phyloP scores from a whole-genome alignment of 2,113 vertebrate genomes.

The Arothron firmamentum region DNA sequence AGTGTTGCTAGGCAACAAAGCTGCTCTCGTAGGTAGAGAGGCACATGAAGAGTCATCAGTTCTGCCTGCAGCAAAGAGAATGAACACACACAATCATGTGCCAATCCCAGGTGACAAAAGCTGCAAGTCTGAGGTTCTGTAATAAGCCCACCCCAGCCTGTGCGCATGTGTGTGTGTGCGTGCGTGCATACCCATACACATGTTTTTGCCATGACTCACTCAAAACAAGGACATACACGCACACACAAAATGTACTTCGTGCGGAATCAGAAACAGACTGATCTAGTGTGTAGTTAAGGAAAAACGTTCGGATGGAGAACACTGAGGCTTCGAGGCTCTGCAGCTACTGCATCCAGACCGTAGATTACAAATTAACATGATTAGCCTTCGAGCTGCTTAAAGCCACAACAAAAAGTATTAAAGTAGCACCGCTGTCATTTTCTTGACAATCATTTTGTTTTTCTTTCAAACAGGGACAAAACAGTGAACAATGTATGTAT shows the following conservation, averaged over 20 bases:
- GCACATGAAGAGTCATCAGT: constrained; percentile 71
- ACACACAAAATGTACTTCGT: constrained; percentile 23
- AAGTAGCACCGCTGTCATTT: constrained; percentile 35
- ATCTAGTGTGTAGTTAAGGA: constrained; percentile 18
- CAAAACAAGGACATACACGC: constrained; percentile 40
- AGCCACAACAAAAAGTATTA: constrained; percentile 25
- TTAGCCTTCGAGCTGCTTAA: constrained; percentile 25
- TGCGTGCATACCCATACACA: constrained; percentile 13
- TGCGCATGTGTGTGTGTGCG: constrained; percentile 13
- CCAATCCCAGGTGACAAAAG: constrained; percentile 65
- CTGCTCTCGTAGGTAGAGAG: constrained; percentile 72
- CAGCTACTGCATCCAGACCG: background rate
- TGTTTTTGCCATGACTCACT: constrained; percentile 53
- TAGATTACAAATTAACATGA: constrained; percentile 22
- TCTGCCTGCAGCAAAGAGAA: constrained; percentile 64
- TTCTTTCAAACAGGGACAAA: constrained; percentile 3
- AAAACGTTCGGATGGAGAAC: constrained; percentile 22
- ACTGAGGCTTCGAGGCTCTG: background rate
- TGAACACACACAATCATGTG: constrained; percentile 41
- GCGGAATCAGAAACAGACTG: constrained; percentile 38
- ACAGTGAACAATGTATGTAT: constrained; percentile 34
- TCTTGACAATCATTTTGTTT: constrained; percentile 45
- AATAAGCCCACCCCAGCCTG: constrained; percentile 43
- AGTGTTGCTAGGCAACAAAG: constrained; percentile 76
- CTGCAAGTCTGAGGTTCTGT: constrained; percentile 52